phyloP scores from a whole-genome alignment of 2,888 invertebrate species.

The Anticlea derivata region DNA sequence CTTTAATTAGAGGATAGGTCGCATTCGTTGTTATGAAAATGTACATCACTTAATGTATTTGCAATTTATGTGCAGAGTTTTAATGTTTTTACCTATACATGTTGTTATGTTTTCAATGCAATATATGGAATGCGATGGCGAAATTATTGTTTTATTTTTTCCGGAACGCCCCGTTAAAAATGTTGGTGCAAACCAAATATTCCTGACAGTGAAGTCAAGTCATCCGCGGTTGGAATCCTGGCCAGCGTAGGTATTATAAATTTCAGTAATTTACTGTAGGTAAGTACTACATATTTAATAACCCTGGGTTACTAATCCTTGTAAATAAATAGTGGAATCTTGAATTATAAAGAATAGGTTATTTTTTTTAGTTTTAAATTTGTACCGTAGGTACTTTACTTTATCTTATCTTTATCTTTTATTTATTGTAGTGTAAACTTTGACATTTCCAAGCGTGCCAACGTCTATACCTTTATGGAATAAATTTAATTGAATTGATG shows the following conservation, averaged over 20 bases:
- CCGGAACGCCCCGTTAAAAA: no score
- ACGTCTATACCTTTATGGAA: no score
- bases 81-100: constrained; percentile 24
- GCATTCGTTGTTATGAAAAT: constrained; percentile 77
- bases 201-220: constrained; percentile 4
- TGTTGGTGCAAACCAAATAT: no score
- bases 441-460: no score
- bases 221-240: constrained; percentile 2
- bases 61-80: constrained; percentile 24
- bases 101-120: constrained; percentile 71
- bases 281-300: no score
- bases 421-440: no score
- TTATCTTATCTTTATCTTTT: no score
- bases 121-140: constrained; percentile 82
- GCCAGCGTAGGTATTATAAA: constrained; percentile 7
- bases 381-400: no score
- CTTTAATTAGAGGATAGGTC: constrained; percentile 75
- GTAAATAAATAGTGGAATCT: constrained; percentile 32
- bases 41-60: constrained; percentile 34
- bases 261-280: constrained; percentile 8
- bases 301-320: no score
- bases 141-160: constrained; percentile 61
- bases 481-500: no score
- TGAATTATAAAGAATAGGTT: no score
- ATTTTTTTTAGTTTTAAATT: no score